Percentiles rank a stretch among this genome's conserved stretches.
Conservation (phyloP, 2,797 vertebrate genomes). For the Sandelia bainsii region DNA sequence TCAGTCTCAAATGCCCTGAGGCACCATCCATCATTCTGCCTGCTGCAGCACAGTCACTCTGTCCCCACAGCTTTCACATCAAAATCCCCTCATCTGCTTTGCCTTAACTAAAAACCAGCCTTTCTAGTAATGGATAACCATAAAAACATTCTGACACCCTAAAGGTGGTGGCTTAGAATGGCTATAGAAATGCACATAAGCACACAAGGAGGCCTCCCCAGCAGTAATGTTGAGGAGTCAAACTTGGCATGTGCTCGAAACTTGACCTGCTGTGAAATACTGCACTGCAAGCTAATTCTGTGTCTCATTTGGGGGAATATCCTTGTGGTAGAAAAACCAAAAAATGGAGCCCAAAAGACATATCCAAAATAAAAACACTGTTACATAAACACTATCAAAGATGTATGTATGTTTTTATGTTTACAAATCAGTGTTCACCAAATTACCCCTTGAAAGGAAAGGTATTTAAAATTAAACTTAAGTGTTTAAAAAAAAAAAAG, state of each 20-base stretch:
- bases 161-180: conserved; percentile 32
- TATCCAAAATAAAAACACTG: not conserved
- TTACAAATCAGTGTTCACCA: not conserved
- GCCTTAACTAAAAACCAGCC: conserved; percentile 62
- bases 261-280: not conserved
- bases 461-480: too few species aligned
- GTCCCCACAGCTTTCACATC: conserved; percentile 53
- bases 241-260: conserved; percentile 23
- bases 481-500: too few species aligned
- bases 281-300: conserved; percentile 2
- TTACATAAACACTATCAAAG: too few species aligned
- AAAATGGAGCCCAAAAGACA: not conserved
- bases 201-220: not conserved
- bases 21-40: conserved; percentile 67
- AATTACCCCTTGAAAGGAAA: not conserved
- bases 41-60: conserved; percentile 59
- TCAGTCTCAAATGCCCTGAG: conserved; percentile 64
- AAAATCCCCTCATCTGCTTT: conserved; percentile 38
- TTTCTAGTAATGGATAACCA: conserved; percentile 50
- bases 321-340: conserved; percentile 13
- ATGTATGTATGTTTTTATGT: not conserved
- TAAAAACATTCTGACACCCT: conserved; percentile 46
- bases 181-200: conserved; percentile 28
- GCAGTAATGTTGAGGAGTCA: conserved; percentile 1
- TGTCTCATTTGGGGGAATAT: not conserved